phyloP scores from a whole-genome alignment of 2,113 vertebrate species.

The Podilymbus podiceps region DNA sequence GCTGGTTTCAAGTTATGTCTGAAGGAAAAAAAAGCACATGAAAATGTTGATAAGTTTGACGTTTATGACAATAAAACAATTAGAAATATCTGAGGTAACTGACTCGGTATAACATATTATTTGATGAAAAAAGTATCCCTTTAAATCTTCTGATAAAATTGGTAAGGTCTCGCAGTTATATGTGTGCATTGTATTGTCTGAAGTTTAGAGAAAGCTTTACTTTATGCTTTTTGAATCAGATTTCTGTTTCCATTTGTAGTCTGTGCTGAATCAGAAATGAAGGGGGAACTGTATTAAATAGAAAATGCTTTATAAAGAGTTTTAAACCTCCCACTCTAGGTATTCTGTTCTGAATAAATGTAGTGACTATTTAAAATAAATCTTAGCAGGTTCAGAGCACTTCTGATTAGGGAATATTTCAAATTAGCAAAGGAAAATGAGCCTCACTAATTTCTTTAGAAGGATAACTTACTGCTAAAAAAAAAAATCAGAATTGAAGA shows the following conservation, averaged over 20 bases:
- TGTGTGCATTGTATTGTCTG: not conserved
- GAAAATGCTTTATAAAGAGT: not conserved
- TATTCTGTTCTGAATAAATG: not conserved
- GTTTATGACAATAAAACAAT: not conserved
- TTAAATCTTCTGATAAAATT: not conserved
- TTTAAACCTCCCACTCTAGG: not conserved
- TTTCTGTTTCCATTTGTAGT: not conserved
- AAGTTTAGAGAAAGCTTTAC: not conserved
- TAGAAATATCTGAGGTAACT: not conserved
- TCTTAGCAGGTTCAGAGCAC: not conserved
- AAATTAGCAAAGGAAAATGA: not conserved
- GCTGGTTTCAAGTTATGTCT: not conserved
- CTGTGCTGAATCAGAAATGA: not conserved
- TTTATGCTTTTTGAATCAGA: not conserved
- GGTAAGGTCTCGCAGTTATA: not conserved
- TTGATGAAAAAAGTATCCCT: not conserved
- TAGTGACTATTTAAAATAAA: not conserved
- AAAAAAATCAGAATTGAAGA: not conserved
- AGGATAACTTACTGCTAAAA: not conserved
- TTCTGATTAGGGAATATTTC: not conserved
- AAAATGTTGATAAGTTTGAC: not conserved
- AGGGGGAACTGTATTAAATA: not conserved
- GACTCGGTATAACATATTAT: accelerated
- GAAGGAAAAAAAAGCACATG: not conserved
- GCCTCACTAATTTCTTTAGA: not conserved